Evolutionary conservation across 2,888 invertebrate genomes (phyloP), one percentile per base, ranked within the genome.

Genomic region (Caenorhabditis doughertyi): DNA sequence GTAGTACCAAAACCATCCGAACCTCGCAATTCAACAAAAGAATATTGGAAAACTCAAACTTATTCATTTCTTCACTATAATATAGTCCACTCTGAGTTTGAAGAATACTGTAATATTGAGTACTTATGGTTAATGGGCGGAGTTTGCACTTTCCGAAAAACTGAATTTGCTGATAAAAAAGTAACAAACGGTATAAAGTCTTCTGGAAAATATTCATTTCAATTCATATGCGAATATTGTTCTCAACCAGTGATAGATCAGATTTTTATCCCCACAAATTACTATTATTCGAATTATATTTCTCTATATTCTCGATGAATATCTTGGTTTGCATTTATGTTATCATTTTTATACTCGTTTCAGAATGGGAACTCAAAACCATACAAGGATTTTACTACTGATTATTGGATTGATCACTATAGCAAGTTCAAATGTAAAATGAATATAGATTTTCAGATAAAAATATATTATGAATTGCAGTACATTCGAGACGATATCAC

Each of bases 401-500:
- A 51, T 74, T 67, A 65, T 81, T 64, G 74, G 81, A 64, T 74
- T 81, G 56, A 64, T 73, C 53, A 62, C 42, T n/a, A 25, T 81
- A 74, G 68, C 70, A 23, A 56, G 32, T 13, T 27, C 68, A 70
- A 74, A 64, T 47, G 79, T 79, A 35, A 70, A 64, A 62, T 2
- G 16, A 18, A 16, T 4, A 13, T 7, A 49, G n/a, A n/a, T n/a
- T n/a, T n/a, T 27, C n/a, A n/a, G n/a, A n/a, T n/a, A 67, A 55
- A 23, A 67, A 49, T 13, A 23, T 47, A 56, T 39, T 25, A 32
- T 21, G 29, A 25, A 23, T 73, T 80, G 23, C 77, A 84, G 83
- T 83, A 79, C 25, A 86, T 87, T 58, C 83, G 84, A 47, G 86
- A 86, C 64, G 87, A 87, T 72, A 85, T 85, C 9, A 86, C 85